These are phyloP conservation scores for Balaenoptera acutorostrata DNA, from an alignment of 2,113 vertebrate species.

Conservation along the genomic window DNA sequence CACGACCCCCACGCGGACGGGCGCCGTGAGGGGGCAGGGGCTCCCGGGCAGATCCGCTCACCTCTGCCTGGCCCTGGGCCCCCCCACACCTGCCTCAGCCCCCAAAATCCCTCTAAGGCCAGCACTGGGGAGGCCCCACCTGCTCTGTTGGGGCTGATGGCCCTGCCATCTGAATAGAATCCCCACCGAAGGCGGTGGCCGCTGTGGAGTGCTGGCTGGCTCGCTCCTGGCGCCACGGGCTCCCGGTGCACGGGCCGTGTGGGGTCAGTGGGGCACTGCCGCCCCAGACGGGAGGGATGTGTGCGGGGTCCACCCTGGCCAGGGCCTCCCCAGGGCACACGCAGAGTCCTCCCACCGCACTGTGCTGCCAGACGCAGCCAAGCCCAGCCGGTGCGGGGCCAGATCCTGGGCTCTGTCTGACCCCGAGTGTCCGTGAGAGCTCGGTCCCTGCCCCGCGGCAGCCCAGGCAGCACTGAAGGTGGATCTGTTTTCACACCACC, in stretches of 20 bases:
- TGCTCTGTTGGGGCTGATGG: accelerated
- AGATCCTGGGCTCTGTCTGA: neutral
- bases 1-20: accelerated
- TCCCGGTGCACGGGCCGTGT: accelerated
- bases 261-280: neutral
- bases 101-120: neutral
- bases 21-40: neutral
- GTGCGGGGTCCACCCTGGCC: neutral
- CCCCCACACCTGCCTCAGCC: neutral
- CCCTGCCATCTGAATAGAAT: neutral
- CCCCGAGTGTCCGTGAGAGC: accelerated
- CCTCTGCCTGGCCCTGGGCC: neutral
- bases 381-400: neutral
- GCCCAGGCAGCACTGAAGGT: accelerated
- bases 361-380: neutral
- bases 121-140: neutral
- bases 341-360: neutral
- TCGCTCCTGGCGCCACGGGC: accelerated
- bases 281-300: accelerated
- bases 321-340: neutral
- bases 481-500: neutral
- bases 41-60: neutral
- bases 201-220: neutral
- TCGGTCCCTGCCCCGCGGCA: neutral
- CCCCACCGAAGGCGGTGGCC: accelerated